Percentiles rank a stretch among this genome's conserved stretches.
These are phyloP conservation scores for Dendrolimus pini DNA, from an alignment of 2,888 invertebrate genomes.

Conservation along the genomic window DNA sequence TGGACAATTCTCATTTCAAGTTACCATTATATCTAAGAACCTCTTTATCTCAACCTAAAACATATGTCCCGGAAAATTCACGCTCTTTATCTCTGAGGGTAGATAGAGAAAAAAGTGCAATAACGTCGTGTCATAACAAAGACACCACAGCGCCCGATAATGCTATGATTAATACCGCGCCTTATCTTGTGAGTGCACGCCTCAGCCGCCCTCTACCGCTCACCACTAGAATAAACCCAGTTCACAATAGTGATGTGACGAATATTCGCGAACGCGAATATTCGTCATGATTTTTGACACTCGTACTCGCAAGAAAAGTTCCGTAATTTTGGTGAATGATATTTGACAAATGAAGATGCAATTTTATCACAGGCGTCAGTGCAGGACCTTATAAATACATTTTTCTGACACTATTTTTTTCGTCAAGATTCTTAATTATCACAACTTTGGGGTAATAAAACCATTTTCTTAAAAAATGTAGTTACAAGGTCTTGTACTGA, in stretches of 20 bases:
- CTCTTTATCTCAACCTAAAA: slow-evolving; percentile 53
- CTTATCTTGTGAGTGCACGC: slow-evolving; percentile 74
- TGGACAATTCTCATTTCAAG: too few relatives aligned
- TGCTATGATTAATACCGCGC: slow-evolving; percentile 74
- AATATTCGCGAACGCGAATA: not conserved
- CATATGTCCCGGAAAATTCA: slow-evolving; percentile 76
- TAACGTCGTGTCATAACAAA: slow-evolving; percentile 75
- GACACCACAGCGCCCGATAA: slow-evolving; percentile 70
- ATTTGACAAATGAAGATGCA: slow-evolving; percentile 12
- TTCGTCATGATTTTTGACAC: not conserved
- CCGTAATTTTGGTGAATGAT: slow-evolving; percentile 12
- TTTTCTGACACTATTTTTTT: too few relatives aligned
- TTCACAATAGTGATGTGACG: not conserved
- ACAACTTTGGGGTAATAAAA: too few relatives aligned
- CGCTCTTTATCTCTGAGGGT: slow-evolving; percentile 68
- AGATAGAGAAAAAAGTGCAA: slow-evolving; percentile 73
- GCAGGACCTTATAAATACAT: too few relatives aligned
- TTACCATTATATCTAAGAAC: not conserved
- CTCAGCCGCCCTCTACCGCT: slow-evolving; percentile 35
- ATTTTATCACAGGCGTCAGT: slow-evolving; percentile 9
- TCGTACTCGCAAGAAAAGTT: not conserved
- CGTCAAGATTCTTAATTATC: slow-evolving; percentile 22
- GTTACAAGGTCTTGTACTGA: too few relatives aligned
- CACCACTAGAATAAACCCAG: slow-evolving; percentile 12
- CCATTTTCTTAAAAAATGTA: too few relatives aligned